phyloP scores from a whole-genome alignment of 2,797 vertebrate species.

The Sphenodon punctatus region DNA sequence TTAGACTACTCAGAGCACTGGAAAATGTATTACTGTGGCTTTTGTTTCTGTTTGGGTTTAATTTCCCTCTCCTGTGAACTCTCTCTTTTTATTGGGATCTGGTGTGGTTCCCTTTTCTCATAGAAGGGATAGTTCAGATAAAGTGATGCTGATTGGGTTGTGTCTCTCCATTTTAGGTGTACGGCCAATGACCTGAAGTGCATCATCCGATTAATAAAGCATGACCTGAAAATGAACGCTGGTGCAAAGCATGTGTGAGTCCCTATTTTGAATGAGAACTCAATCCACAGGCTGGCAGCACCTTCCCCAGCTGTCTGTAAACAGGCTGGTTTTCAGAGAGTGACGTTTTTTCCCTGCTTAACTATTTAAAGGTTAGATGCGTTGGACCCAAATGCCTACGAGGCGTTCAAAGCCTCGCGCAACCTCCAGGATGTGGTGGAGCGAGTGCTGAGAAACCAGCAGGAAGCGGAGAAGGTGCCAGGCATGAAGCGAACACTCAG shows the following conservation, averaged over 20 bases:
- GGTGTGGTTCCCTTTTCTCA: neutral
- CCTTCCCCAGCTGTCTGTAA: neutral
- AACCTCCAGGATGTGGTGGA: conserved; percentile 95
- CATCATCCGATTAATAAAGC: conserved; percentile 93
- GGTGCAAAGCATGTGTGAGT: conserved; percentile 98
- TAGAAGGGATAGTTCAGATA: neutral
- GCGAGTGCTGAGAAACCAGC: conserved; percentile 88
- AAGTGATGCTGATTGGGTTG: neutral
- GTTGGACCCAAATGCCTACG: conserved; percentile 94
- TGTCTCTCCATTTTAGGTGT: conserved; percentile 77
- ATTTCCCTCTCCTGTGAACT: neutral
- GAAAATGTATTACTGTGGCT: neutral
- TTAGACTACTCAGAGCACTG: neutral
- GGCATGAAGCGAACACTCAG: conserved; percentile 86
- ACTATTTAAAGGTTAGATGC: conserved; percentile 86
- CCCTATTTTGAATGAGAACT: accelerated
- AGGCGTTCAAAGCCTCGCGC: conserved; percentile 96
- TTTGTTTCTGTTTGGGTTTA: neutral
- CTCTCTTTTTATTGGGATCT: neutral
- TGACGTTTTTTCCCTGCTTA: accelerated
- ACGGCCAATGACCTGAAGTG: conserved; percentile 96
- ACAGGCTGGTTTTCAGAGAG: neutral
- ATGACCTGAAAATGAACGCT: conserved; percentile 96
- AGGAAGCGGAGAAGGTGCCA: conserved; percentile 84
- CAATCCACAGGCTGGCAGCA: accelerated